These are phyloP conservation scores for Perizoma flavofasciatum DNA, from an alignment of 2,888 invertebrate genomes.

Conservation along the genomic window DNA sequence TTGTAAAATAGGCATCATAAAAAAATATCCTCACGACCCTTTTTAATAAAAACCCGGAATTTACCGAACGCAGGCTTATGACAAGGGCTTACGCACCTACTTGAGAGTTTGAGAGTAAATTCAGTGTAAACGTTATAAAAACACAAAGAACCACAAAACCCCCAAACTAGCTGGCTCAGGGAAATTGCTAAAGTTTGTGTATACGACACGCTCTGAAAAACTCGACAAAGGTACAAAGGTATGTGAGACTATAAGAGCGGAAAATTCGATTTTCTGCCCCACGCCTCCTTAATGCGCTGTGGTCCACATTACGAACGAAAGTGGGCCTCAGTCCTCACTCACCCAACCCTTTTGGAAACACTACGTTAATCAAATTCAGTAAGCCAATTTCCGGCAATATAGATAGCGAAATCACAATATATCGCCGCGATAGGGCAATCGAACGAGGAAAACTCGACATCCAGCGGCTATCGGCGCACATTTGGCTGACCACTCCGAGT, in stretches of 20 bases:
- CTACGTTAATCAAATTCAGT: conserved; percentile 76
- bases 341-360: conserved; percentile 72
- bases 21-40: conserved; percentile 23
- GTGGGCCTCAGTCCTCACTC: conserved; percentile 11
- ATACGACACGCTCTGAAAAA: conserved; percentile 70
- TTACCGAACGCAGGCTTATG: conserved; percentile 20
- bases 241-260: conserved; percentile 63
- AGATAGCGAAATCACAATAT: conserved; percentile 71
- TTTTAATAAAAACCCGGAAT: conserved; percentile 29
- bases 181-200: conserved; percentile 57
- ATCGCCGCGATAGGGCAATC: conserved; percentile 65
- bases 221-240: conserved; percentile 62
- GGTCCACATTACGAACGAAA: conserved; percentile 55
- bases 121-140: conserved; percentile 33
- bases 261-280: conserved; percentile 80
- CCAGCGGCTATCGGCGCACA: conserved; percentile 34
- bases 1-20: conserved; percentile 26
- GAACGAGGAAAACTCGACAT: conserved; percentile 43
- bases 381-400: conserved; percentile 68
- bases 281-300: conserved; percentile 66
- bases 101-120: conserved; percentile 28
- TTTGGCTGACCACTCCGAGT: conserved; percentile 19
- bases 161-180: conserved; percentile 25
- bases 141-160: conserved; percentile 33
- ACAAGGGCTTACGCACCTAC: conserved; percentile 23